Evolutionary conservation across 1,140 invertebrate genomes (phyloP).

Genomic region (Papilio machaon): DNA sequence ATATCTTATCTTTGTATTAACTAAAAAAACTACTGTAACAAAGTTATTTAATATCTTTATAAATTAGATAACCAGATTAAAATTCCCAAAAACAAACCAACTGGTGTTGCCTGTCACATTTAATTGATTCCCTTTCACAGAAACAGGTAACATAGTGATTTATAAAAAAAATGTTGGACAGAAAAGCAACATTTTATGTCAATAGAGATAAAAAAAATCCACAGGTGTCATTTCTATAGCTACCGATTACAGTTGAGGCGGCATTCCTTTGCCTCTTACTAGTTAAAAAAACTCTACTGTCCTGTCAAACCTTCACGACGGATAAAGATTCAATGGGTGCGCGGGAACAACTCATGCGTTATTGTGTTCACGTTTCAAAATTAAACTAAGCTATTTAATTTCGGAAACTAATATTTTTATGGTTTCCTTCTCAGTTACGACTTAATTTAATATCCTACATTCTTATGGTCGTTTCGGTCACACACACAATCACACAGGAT

Average conservation of each 20-base stretch:
- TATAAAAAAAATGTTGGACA: slow-evolving; percentile 9
- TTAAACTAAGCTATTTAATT: slow-evolving; percentile 39
- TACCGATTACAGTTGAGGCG: slow-evolving; percentile 54
- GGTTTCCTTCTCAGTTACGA: slow-evolving; percentile 39
- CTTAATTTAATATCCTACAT: slow-evolving; percentile 23
- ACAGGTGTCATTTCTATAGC: slow-evolving; percentile 55
- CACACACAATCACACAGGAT: not conserved
- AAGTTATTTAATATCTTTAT: slow-evolving; percentile 6
- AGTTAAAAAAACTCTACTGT: slow-evolving; percentile 39
- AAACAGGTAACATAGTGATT: not conserved
- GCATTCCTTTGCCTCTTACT: slow-evolving; percentile 46
- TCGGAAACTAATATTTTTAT: slow-evolving; percentile 46
- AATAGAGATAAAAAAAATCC: slow-evolving; percentile 39
- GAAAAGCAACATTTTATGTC: slow-evolving; percentile 34
- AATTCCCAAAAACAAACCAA: slow-evolving; percentile 23
- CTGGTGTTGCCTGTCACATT: slow-evolving; percentile 18
- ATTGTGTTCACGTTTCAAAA: slow-evolving; percentile 42
- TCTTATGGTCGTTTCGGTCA: not conserved
- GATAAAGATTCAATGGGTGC: slow-evolving; percentile 36
- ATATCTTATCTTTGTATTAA: not conserved
- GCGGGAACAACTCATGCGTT: slow-evolving; percentile 46
- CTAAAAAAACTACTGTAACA: not conserved
- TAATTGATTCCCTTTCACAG: slow-evolving; percentile 4
- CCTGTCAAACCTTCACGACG: slow-evolving; percentile 45
- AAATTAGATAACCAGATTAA: slow-evolving; percentile 1